Base-by-base conservation (phyloP, 2,888 invertebrate genomes). In the Entomobrya multifasciata region DNA sequence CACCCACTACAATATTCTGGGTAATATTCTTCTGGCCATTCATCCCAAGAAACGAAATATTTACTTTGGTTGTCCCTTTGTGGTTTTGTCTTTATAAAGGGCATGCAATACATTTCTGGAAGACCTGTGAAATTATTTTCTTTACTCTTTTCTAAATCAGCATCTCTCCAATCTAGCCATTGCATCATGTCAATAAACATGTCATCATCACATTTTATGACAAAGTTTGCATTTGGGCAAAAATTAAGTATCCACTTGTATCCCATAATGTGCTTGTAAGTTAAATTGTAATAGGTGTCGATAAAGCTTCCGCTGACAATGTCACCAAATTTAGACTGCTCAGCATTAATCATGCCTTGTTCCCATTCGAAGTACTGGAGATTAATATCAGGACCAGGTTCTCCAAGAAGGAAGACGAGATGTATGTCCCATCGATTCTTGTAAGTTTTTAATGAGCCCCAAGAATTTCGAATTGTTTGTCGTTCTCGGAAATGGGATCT, bases 1-100 rank as follows among this genome's bases (percentile, higher is more conserved):
- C 90, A 70, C 0, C 92, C 92, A 6, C 90, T 91, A 83, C 92
- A 92, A 77, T 91, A 92, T 5, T 90, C 88, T 6, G 92, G 92
- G 83, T 91, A 92, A 22, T 72, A 44, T 47, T 72, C 72, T 10
- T 72, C 72, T 25, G 20, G 72, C 44, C 44, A 72, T 2, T 44
- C 49, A 5, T 47, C 72, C 4, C 1, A 47, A 25, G 47, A n/a
- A 13, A 25, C 49, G n/a, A 17, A 47, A 15, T 20, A 47, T 13
- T 72, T 44, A 25, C 11, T 25, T 44, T 49, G 6, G 1, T 6
- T 44, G 6, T 47, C 72, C 13, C 47, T 20, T 41, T 13, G 3
- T 6, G 72, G 47, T 47, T 47, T 72, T 25, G 49, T 72, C 0
- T 25, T 20, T 0, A 0, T 15, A 20, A 47, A 72, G 3, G 22